phyloP scores from a whole-genome alignment of 2,888 invertebrate species.

The Drosophila melanosoma region DNA sequence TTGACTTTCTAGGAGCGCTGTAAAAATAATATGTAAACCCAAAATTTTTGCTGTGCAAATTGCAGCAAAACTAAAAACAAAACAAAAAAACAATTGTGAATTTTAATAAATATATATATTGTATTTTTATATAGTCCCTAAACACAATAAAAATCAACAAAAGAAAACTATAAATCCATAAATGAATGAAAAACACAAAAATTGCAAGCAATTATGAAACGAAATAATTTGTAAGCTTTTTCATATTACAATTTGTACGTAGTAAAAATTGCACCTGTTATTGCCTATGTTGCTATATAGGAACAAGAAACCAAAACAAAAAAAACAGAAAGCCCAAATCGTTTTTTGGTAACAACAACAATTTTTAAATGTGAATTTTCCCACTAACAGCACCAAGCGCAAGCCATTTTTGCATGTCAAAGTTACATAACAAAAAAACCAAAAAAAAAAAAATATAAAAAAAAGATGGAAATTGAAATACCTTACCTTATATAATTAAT shows the following conservation, averaged over 20 bases:
- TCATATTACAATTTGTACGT: constrained; percentile 71
- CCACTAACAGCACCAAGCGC: constrained; percentile 78
- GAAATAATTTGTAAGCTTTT: constrained; percentile 78
- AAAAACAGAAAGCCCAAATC: constrained; percentile 14
- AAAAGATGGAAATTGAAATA: constrained; percentile 18
- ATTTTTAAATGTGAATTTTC: constrained; percentile 64
- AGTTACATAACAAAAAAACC: constrained; percentile 48
- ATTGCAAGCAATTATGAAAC: constrained; percentile 71
- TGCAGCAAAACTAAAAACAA: constrained; percentile 46
- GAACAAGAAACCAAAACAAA: constrained; percentile 37
- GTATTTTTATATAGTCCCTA: constrained; percentile 77
- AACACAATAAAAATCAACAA: constrained; percentile 50
- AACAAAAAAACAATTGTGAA: constrained; percentile 61
- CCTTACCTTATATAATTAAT: constrained; percentile 35
- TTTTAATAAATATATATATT: constrained; percentile 72
- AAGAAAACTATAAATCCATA: constrained; percentile 29
- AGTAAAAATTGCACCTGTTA: constrained; percentile 76
- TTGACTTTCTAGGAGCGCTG: constrained; percentile 60
- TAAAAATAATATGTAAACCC: constrained; percentile 46
- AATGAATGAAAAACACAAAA: constrained; percentile 24
- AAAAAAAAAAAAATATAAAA: constrained; percentile 15
- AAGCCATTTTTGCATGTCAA: constrained; percentile 80
- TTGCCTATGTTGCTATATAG: constrained; percentile 64
- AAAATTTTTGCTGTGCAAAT: constrained; percentile 63
- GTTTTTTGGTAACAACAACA: constrained; percentile 44